Evolutionary conservation across 2,888 invertebrate species (phyloP), one percentile per base, ranked within the genome.

Genomic region (Zeuzera pyrina): DNA sequence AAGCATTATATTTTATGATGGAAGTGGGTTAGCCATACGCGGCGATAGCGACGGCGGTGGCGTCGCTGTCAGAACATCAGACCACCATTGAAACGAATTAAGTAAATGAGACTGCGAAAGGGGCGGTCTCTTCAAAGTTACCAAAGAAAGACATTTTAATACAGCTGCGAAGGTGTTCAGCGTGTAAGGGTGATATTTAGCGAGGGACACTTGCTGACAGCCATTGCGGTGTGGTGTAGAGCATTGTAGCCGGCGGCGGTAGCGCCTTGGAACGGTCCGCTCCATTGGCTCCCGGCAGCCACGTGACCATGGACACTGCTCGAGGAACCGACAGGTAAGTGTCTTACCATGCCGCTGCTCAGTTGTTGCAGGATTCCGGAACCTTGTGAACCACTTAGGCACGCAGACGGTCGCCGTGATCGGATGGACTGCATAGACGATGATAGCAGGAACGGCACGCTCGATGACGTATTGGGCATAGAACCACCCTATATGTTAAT

Each of bases 261-360:
- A 55, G 70, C 69, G 45, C 65, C 84, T 64, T 85, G 84, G 59
- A 84, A 67, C 55, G 76, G 60, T 64, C 71, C 72, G 84, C 83
- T 84, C 63, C 79, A 74, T 54, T 70, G 73, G 52, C 50, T 52
- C 57, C 64, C 61, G n/a, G n/a, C n/a, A n/a, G n/a, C n/a, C n/a
- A n/a, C n/a, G 57, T 53, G 64, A 49, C 56, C 57, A 61, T 83
- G 84, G 67, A 78, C 83, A 63, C 84, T 86, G 85, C 85, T 87
- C 77, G 88, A 88, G 76, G 87, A 86, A 77, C 87, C 86, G 53
- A 68, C 66, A 63, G 89, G 88, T 73, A 89, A 85, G 84, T 89
- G 91, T 87, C 94, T 94, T 92, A 95, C 95, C 93, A 95, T 91
- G 88, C 94, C 94, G 79, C 91, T 90, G 88, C 94, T 93, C 69